Evolutionary conservation across 2,888 invertebrate genomes (phyloP).

Genomic region (Clostera curtula): DNA sequence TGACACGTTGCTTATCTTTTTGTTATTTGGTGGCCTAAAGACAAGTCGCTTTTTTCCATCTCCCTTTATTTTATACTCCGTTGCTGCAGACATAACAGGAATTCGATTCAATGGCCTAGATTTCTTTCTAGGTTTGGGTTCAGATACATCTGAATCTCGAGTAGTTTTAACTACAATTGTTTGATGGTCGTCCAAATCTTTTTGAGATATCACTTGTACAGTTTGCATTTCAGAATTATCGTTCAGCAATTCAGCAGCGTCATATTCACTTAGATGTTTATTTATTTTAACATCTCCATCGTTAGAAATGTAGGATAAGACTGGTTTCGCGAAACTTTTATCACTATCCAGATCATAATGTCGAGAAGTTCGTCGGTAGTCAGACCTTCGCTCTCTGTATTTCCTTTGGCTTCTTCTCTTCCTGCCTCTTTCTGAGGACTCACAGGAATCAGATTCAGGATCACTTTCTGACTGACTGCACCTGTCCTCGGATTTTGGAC

Average conservation of each 20-base stretch:
- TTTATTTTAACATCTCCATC: constrained; percentile 38
- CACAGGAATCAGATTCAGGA: constrained; percentile 4
- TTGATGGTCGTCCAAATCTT: constrained; percentile 17
- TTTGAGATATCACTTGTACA: constrained; percentile 19
- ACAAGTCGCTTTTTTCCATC: constrained; percentile 40
- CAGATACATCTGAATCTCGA: background rate
- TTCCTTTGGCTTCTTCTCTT: constrained; percentile 3
- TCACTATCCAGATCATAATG: constrained; percentile 8
- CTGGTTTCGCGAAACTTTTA: constrained; percentile 21
- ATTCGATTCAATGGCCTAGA: no score
- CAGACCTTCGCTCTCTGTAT: constrained; percentile 10
- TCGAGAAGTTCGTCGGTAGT: constrained; percentile 11
- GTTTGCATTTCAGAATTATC: constrained; percentile 13
- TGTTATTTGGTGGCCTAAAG: constrained; percentile 38
- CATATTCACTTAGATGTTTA: constrained; percentile 34
- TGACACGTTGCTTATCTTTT: constrained; percentile 46
- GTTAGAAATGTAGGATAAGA: constrained; percentile 24
- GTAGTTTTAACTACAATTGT: constrained; percentile 23
- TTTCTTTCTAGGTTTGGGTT: no score
- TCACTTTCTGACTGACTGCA: constrained; percentile 1
- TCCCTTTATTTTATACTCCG: no score
- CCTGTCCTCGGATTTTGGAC: background rate
- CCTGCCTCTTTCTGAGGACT: constrained; percentile 4
- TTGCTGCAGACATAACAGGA: no score
- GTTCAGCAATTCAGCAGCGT: constrained; percentile 28